Conservation (phyloP, 30 jellyfish, hydroid and myxozoan genomes). For the Hydractinia echinata region DNA sequence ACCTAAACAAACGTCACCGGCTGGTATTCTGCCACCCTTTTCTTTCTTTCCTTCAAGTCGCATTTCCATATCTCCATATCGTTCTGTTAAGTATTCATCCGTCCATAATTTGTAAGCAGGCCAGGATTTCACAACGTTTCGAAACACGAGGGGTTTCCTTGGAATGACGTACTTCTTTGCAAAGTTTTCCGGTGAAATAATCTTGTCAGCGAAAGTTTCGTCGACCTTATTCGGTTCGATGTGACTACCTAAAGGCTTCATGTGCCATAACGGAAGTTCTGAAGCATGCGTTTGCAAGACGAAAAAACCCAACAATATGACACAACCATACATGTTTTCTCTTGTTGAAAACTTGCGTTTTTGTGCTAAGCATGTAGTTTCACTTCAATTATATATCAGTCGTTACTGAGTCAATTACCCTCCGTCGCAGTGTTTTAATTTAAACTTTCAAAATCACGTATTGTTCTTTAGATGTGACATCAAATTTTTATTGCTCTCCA, state of each 20-base stretch:
- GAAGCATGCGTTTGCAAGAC: background rate
- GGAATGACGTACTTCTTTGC: slow-evolving; percentile 52
- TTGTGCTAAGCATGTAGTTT: too few relatives aligned
- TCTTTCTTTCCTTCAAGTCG: slow-evolving; percentile 70
- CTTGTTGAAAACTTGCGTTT: too few relatives aligned
- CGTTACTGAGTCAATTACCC: too few relatives aligned
- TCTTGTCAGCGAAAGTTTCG: slow-evolving; percentile 42
- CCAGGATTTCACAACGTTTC: slow-evolving; percentile 54
- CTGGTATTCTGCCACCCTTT: slow-evolving; percentile 56
- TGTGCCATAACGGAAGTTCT: slow-evolving; percentile 60
- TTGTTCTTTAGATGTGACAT: too few relatives aligned
- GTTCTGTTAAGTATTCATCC: slow-evolving; percentile 45
- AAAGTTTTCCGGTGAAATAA: slow-evolving; percentile 58
- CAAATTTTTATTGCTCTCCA: too few relatives aligned
- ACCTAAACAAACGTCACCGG: slow-evolving; percentile 65
- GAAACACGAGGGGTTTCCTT: slow-evolving; percentile 55
- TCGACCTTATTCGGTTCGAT: slow-evolving; percentile 56
- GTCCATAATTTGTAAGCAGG: slow-evolving; percentile 79
- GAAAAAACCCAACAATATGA: background rate
- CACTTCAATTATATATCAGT: too few relatives aligned
- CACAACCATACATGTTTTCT: too few relatives aligned
- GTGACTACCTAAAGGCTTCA: slow-evolving; percentile 85
- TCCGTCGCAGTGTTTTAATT: too few relatives aligned
- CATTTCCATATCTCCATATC: slow-evolving; percentile 50
- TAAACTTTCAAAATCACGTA: too few relatives aligned